Conservation (phyloP, 2,797 vertebrate species). For the Clarias pachynema region DNA sequence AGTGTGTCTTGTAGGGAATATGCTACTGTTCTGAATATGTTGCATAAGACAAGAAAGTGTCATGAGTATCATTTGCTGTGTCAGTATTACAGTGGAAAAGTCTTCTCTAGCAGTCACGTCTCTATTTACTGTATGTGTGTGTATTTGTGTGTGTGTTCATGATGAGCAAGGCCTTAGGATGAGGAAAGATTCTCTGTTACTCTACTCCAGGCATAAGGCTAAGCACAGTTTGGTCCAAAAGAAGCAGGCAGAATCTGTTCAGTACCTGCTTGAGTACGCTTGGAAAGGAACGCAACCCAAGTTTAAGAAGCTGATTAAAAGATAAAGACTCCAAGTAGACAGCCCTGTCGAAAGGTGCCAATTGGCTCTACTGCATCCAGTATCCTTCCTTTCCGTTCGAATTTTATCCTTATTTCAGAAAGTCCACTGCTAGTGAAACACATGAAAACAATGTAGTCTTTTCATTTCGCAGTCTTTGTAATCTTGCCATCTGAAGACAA, state of each 20-base stretch:
- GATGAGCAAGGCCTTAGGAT: background rate
- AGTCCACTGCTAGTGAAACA: slow-evolving; percentile 52
- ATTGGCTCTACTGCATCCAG: slow-evolving; percentile 56
- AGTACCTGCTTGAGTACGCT: slow-evolving; percentile 52
- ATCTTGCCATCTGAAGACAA: slow-evolving; percentile 53
- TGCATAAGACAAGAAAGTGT: background rate
- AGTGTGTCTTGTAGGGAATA: background rate
- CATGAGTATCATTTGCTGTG: slow-evolving; percentile 18
- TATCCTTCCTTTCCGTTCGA: slow-evolving; percentile 51
- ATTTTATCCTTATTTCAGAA: slow-evolving; percentile 45
- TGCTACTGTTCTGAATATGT: slow-evolving; percentile 1
- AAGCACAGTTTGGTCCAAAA: slow-evolving; percentile 44
- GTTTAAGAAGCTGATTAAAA: slow-evolving; percentile 61
- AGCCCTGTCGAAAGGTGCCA: slow-evolving; percentile 53
- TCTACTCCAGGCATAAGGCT: slow-evolving; percentile 24
- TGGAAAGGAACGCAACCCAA: slow-evolving; percentile 46
- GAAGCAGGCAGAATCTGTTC: slow-evolving; percentile 50
- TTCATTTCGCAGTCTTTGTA: slow-evolving; percentile 46
- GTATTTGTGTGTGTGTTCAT: slow-evolving; percentile 8
- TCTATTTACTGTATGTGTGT: slow-evolving; percentile 5
- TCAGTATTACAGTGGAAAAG: slow-evolving; percentile 22
- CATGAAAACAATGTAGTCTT: slow-evolving; percentile 50
- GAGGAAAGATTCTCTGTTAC: slow-evolving; percentile 12
- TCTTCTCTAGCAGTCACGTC: background rate
- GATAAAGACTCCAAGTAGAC: slow-evolving; percentile 54